Base-by-base conservation (phyloP, 2,113 vertebrate genomes). In the Rhineura floridana region DNA sequence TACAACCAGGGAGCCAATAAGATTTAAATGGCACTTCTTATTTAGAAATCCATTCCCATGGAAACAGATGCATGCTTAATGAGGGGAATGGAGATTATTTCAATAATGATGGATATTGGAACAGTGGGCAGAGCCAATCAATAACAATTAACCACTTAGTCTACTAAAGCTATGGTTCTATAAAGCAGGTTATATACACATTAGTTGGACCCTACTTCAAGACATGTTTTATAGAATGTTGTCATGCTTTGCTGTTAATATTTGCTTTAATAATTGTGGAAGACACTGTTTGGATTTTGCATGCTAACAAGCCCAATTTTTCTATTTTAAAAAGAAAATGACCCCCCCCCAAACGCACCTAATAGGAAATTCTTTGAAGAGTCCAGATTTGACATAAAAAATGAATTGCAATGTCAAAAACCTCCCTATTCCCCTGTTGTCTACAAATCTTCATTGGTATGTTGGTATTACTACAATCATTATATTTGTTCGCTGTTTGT, bases 51-150 rank as follows among this genome's bases (percentile, higher is more conserved):
- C 95, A 96, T 97, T 96, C 95, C 96, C 94, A 96, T 97, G 94
- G 97, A 96, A 97, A 97, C 97, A 97, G 97, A 97, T 97, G 97
- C 97, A 97, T 96, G 95, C 95, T 96, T 97, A 97, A 95, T 97
- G 95, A 95, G 93, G 96, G 95, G 88, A 93, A 95, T 23, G 90
- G 94, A 94, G 95, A 96, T 97, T 97, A 97, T 97, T 97, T 96
- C 96, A 97, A 95, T 97, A 95, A 97, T 92, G 89, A 96, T 96
- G 96, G 95, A 96, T 97, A 96, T 95, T 95, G 96, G 96, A 97
- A 96, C 94, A 96, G 93, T 93, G 94, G 96, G 94, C 95, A 96
- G 96, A 95, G 93, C 95, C 96, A 96, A 97, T 97, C 97, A 95
- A 97, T 97, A 96, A 96, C 96, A 96, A 97, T 97, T 97, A 97